Conservation (phyloP, 2,797 vertebrate species). For the Scarus forsteni region DNA sequence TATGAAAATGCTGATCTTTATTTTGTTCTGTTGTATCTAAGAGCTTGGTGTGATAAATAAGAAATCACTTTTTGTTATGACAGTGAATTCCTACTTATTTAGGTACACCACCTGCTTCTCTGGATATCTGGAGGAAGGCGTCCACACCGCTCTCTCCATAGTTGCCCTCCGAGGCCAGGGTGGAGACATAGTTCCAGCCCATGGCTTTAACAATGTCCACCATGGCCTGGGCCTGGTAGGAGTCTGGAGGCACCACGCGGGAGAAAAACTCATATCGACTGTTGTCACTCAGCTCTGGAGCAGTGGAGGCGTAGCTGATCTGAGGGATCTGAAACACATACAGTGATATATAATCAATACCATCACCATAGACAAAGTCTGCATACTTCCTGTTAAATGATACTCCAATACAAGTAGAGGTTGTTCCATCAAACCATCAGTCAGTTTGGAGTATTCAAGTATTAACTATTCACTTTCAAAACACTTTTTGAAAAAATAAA, state of each 20-base stretch:
- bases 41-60: slow-evolving; percentile 38
- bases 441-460: too few species aligned
- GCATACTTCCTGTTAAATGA: too few species aligned
- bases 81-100: slow-evolving; percentile 5
- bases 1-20: too few species aligned
- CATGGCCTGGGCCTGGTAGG: slow-evolving; percentile 96
- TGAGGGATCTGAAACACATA: slow-evolving; percentile 88
- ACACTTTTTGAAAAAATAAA: too few species aligned
- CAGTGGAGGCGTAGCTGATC: slow-evolving; percentile 95
- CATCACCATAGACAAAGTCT: too few species aligned
- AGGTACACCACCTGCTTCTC: slow-evolving; percentile 88
- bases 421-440: too few species aligned
- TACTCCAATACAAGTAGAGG: too few species aligned
- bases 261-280: slow-evolving; percentile 95
- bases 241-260: slow-evolving; percentile 93
- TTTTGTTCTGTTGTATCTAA: slow-evolving; percentile 49
- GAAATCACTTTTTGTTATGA: slow-evolving; percentile 39
- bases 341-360: background rate
- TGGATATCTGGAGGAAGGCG: slow-evolving; percentile 92
- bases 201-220: slow-evolving; percentile 93
- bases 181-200: slow-evolving; percentile 96
- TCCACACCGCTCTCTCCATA: slow-evolving; percentile 95
- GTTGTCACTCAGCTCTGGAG: slow-evolving; percentile 93
- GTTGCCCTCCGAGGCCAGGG: slow-evolving; percentile 92
- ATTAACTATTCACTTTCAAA: too few species aligned